Evolutionary conservation across 2,888 invertebrate species (phyloP), one percentile per base, ranked within the genome.

Genomic region (Agrotis segetum): DNA sequence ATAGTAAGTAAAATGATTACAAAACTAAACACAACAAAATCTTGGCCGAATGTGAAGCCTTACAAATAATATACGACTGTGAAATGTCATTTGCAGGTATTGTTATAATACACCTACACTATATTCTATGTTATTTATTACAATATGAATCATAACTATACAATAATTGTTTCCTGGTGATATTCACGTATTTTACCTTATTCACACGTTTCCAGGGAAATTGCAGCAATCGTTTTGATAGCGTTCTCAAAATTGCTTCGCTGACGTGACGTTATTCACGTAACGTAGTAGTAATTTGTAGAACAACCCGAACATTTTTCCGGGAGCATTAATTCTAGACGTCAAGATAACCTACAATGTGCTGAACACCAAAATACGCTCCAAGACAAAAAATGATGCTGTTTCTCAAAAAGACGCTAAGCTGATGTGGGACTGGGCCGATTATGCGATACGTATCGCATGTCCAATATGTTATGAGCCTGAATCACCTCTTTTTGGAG

Each of bases 171-270:
- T 69, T 74, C 69, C 78, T 67, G 62, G 1, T 69, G 29, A 49
- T 77, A 73, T 56, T 60, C 19, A 55, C 60, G 55, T 74, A 59
- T 56, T 74, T 79, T 78, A 74, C 79, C 78, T 78, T 74, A 67
- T 74, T 73, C 64, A 67, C 34, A 60, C 5, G 13, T 53, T 68
- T 59, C 63, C 40, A 69, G n/a, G 62, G 1, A 72, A 44, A 53
- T 49, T 3, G 21, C 40, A 29, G 17, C 6, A 53, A 60, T 13
- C 9, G 3, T 64, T 55, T 60, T 29, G 49, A 49, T 63, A 49
- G 59, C 6, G 29, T 49, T 16, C 21, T 65, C 9, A 47, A 58
- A 58, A 50, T 14, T 47, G 13, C n/a, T 17, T 40, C 2, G 63
- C 16, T 40, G 50, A 24, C 13, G 47, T 66, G 53, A n/a, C 5